phyloP scores from a whole-genome alignment of 2,113 vertebrate species.

The Agelaius tricolor region DNA sequence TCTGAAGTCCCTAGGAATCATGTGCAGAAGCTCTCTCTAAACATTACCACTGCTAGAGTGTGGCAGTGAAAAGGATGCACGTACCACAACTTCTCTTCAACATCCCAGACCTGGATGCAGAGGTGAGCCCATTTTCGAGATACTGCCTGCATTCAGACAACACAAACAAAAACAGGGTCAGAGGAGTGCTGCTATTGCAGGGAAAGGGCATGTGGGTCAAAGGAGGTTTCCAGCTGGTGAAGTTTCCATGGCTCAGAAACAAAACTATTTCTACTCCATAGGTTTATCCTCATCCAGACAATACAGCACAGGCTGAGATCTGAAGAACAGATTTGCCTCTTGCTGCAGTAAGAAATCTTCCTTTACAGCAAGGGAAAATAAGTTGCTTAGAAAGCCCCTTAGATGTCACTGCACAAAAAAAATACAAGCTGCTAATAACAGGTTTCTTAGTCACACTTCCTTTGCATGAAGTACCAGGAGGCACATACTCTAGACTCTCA shows the following conservation, averaged over 20 bases:
- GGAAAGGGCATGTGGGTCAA: background rate
- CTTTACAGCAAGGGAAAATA: constrained; percentile 13
- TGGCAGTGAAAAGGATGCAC: background rate
- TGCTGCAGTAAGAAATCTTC: background rate
- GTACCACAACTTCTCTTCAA: background rate
- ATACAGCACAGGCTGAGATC: background rate
- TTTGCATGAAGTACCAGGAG: constrained; percentile 16
- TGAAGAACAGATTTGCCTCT: background rate
- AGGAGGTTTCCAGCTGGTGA: background rate
- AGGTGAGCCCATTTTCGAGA: background rate
- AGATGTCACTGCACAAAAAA: constrained; percentile 27
- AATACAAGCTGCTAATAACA: constrained; percentile 32
- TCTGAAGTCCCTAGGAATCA: background rate
- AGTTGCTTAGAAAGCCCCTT: constrained; percentile 26
- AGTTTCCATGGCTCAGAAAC: background rate
- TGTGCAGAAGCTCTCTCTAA: constrained; percentile 12
- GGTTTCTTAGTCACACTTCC: constrained; percentile 7
- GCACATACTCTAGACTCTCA: background rate
- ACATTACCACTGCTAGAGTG: background rate
- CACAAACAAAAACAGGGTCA: background rate
- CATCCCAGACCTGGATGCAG: background rate
- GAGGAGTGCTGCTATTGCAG: background rate
- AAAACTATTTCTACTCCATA: background rate
- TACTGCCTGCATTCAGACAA: background rate
- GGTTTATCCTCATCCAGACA: background rate